Evolutionary conservation across 2,888 invertebrate species (phyloP), one percentile per base, ranked within the genome.

Genomic region (Epirrita christyi): DNA sequence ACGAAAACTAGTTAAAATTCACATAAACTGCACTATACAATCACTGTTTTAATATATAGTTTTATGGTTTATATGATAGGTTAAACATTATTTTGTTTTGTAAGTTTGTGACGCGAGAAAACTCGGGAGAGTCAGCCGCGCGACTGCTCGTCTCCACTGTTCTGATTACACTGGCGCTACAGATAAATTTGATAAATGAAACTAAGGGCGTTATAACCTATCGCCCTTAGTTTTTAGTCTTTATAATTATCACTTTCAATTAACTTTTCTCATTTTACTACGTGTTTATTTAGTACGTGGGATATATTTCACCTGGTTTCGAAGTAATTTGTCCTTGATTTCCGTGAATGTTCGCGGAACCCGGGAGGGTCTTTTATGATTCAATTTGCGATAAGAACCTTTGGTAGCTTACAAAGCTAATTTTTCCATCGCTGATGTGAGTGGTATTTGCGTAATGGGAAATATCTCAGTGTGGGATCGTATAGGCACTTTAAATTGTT

Each of bases 131-230:
- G 56, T 44, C 50, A 50, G 59, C 67, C 73, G 73, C 76, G 71
- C 81, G 81, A 71, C 76, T 76, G 73, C 62, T 51, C 67, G 62
- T 53, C 34, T 34, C 49, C 66, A 63, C 52, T 51, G 80, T 61
- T 72, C 68, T 65, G 67, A 69, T 71, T 76, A 73, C 68, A 87
- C 86, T 86, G 85, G 28, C 59, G 59, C 51, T 44, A 36, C 45
- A 50, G 40, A 45, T 36, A 50, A 15, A 55, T 44, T 14, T 45
- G 53, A 49, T 58, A 54, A 46, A 43, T 38, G 37, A 5, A 7
- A 32, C 2, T 21, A 3, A 21, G 2, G 21, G 21, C 4, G 4
- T 3, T 21, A 21, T 2, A 21, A 21, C 21, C 2, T 4, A n/a
- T n/a, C n/a, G n/a, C 21, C 21, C 21, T 4, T 21, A 21, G 21